phyloP scores from a whole-genome alignment of 2,888 invertebrate species.

The Tipula unca region DNA sequence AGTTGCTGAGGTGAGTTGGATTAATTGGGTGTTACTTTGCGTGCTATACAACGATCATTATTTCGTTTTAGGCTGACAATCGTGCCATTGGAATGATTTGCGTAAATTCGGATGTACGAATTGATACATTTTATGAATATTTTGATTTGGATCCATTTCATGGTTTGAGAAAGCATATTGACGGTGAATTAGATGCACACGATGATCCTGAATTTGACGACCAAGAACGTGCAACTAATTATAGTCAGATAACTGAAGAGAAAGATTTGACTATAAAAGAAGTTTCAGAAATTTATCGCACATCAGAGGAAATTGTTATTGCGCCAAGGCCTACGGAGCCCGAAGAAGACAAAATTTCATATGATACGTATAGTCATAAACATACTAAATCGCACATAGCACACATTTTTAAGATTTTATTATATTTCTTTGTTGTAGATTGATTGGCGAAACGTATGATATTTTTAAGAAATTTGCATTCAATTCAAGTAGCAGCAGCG shows the following conservation, averaged over 20 bases:
- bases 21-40: too few species aligned
- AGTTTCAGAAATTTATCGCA: neutral
- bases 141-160: constrained; percentile 52
- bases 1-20: constrained; percentile 49
- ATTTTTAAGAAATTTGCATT: neutral
- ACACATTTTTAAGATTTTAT: neutral
- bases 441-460: neutral
- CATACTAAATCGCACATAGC: neutral
- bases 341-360: neutral
- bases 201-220: neutral
- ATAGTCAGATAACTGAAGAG: neutral
- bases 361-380: neutral
- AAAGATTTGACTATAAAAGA: neutral
- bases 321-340: neutral
- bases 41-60: neutral
- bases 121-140: constrained; percentile 48
- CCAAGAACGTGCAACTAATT: neutral
- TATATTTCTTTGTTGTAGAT: neutral
- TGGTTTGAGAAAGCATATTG: constrained; percentile 44
- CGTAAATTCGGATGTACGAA: constrained; percentile 51
- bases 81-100: constrained; percentile 52
- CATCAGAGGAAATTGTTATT: neutral
- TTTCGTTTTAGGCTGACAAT: constrained; percentile 40
- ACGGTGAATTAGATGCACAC: constrained; percentile 23
- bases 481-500: neutral